Conservation (phyloP, 2,888 invertebrate species). For the Agrotis ipsilon region DNA sequence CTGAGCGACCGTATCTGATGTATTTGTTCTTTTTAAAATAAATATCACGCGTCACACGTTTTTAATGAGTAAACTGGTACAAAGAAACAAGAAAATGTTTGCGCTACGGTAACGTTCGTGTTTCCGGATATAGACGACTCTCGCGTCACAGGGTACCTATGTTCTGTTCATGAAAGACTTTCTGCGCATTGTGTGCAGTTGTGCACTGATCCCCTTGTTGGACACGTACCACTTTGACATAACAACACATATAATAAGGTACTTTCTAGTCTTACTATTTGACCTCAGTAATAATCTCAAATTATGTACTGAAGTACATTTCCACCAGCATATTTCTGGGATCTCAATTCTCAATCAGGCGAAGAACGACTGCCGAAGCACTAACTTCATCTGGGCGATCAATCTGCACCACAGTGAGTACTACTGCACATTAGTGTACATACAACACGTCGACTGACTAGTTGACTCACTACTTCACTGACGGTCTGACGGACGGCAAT, state of each 20-base stretch:
- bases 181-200: no score
- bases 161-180: no score
- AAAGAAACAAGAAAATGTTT: neutral
- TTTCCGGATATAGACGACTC: neutral
- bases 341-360: neutral
- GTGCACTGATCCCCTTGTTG: neutral
- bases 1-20: constrained; percentile 21
- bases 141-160: neutral
- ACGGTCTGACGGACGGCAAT: constrained; percentile 9
- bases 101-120: neutral
- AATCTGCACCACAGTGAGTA: neutral
- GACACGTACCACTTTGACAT: neutral
- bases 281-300: neutral
- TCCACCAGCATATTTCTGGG: neutral
- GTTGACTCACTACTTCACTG: constrained; percentile 16
- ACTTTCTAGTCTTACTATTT: neutral
- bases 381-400: neutral
- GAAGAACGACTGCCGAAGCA: neutral
- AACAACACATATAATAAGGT: neutral
- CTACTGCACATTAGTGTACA: neutral
- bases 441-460: constrained; percentile 4
- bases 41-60: constrained; percentile 8
- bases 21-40: constrained; percentile 3
- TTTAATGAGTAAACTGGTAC: neutral
- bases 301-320: neutral